Evolutionary conservation across 2,113 vertebrate species (phyloP).

Genomic region (Erythrocercus mccallii): DNA sequence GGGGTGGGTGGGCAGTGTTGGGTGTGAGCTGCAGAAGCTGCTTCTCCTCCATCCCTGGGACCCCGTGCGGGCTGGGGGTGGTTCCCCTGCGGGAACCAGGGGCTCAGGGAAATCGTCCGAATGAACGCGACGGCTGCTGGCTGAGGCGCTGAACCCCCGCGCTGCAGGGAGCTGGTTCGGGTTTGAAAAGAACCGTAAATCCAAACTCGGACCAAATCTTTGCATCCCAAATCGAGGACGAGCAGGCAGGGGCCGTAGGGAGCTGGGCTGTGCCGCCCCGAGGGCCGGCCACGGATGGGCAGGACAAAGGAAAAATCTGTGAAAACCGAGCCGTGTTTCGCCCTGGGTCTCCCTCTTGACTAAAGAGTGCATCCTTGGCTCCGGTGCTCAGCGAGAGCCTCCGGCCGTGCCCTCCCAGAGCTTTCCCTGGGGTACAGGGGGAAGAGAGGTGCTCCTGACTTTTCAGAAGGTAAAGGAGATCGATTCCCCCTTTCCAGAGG

Average conservation of each 20-base stretch:
- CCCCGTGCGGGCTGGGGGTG: no score
- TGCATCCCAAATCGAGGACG: accelerated
- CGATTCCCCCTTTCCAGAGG: not conserved
- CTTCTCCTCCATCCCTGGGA: not conserved
- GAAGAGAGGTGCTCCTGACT: not conserved
- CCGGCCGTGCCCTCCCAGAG: no score
- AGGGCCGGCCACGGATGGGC: not conserved
- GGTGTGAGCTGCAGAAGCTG: not conserved
- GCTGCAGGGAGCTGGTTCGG: accelerated
- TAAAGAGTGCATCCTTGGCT: no score
- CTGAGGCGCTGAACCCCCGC: accelerated
- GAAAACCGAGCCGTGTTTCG: not conserved
- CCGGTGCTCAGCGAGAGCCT: not conserved
- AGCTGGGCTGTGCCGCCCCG: not conserved
- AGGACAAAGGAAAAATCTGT: not conserved
- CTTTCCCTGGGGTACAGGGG: no score
- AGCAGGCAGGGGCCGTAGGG: accelerated
- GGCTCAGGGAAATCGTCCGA: not conserved
- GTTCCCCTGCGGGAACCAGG: not conserved
- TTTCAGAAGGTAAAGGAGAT: not conserved
- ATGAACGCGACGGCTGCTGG: no score
- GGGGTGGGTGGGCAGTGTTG: accelerated
- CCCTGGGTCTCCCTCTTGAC: not conserved
- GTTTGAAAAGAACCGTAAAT: not conserved
- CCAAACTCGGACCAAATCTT: no score